Evolutionary conservation across 2,888 invertebrate genomes (phyloP), one percentile per base, ranked within the genome.

Genomic region (Strigamia maritima): DNA sequence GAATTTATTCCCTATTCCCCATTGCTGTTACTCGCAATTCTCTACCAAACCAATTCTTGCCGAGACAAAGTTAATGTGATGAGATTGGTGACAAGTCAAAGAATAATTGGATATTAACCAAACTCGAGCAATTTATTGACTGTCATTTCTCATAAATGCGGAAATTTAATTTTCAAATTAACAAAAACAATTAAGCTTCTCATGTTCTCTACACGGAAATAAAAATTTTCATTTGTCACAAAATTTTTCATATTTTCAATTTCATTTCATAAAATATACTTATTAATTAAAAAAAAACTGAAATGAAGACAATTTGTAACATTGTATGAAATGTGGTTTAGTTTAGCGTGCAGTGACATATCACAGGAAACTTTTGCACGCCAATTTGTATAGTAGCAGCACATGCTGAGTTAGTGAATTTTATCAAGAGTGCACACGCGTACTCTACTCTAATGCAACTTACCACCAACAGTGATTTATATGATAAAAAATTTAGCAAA

Each of bases 401-500:
- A 12, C 49, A 49, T 16, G 49, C n/a, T 49, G 49, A 19, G 49
- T 19, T 54, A 4, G 26, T 70, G 70, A 26, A 70, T 70, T 70
- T 70, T 70, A 70, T 70, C 70, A 70, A 70, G 26, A 28, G 28
- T 28, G 28, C 26, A 70, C 70, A 70, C 26, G 14, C 70, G 70
- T 28, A 70, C 70, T 26, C 24, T n/a, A n/a, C 26, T 28, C 60
- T 44, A 44, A 44, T 60, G 60, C 60, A 24, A 24, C 24, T 60
- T 60, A 44, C 44, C 44, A 44, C 54, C 54, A 54, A 54, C 54
- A 16, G 70, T 70, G 70, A 70, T 70, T 70, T 70, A 70, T 28
- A 28, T 14, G 26, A 28, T 14, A 70, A 70, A 70, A 26, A 28
- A n/a, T 54, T 70, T 26, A 24, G 26, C 70, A 70, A 70, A 28